Evolutionary conservation across 1,140 invertebrate species (phyloP).

Genomic region (Caerostris darwini): DNA sequence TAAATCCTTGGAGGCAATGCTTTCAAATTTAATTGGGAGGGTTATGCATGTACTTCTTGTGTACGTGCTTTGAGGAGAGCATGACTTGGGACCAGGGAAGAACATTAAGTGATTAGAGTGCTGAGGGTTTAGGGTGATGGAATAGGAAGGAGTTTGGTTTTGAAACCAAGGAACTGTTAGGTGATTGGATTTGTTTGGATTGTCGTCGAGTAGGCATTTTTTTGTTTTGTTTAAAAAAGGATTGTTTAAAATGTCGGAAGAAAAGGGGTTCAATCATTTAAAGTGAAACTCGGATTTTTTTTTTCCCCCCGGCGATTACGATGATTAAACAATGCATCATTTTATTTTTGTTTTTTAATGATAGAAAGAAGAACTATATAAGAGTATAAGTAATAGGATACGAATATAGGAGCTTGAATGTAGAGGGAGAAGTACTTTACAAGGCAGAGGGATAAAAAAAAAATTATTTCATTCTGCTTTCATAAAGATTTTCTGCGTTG

Average conservation of each 20-base stretch:
- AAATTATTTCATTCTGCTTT: no score
- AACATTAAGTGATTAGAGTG: not conserved
- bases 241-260: not conserved
- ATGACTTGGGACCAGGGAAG: not conserved
- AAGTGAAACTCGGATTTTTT: no score
- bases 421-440: no score
- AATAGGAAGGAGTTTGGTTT: not conserved
- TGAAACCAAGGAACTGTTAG: not conserved
- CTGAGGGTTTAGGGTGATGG: not conserved
- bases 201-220: not conserved
- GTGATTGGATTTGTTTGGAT: not conserved
- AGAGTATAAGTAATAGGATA: no score
- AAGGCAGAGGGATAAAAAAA: no score
- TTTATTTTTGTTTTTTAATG: not conserved
- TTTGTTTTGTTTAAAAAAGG: not conserved
- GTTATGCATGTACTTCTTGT: conserved; percentile 27
- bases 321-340: no score
- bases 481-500: no score
- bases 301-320: no score
- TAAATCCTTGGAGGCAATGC: conserved; percentile 40
- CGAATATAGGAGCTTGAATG: no score
- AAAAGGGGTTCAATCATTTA: not conserved
- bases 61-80: not conserved
- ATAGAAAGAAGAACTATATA: no score
- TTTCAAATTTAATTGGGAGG: conserved; percentile 47